These are phyloP conservation scores for Actias luna DNA, from an alignment of 2,888 invertebrate genomes.

Conservation along the genomic window DNA sequence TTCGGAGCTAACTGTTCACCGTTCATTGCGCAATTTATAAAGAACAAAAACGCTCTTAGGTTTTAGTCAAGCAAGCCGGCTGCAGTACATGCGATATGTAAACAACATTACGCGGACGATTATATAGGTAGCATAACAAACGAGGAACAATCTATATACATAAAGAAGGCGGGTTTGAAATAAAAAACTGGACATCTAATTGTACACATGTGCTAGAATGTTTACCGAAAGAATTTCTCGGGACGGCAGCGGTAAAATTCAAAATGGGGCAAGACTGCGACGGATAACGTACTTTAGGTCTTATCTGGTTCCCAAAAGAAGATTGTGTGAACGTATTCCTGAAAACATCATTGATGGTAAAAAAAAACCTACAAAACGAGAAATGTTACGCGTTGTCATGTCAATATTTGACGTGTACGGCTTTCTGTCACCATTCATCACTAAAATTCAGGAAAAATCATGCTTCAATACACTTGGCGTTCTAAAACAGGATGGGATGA, in stretches of 20 bases:
- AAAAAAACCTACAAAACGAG: neutral
- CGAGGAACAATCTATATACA: no score
- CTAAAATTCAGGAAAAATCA: neutral
- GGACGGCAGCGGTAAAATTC: neutral
- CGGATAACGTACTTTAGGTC: neutral
- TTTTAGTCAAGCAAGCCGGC: neutral
- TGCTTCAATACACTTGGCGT: neutral
- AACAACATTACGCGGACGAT: no score
- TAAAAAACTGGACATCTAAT: neutral
- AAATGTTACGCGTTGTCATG: neutral
- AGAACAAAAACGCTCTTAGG: neutral
- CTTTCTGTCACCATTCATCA: neutral
- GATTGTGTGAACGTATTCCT: neutral
- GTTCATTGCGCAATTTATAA: slow-evolving; percentile 10
- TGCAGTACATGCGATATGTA: no score
- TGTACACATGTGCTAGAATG: neutral
- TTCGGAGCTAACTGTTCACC: slow-evolving; percentile 14
- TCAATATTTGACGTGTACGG: neutral
- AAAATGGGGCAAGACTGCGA: neutral
- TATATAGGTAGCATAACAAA: no score
- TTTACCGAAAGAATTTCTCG: neutral
- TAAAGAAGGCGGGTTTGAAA: no score
- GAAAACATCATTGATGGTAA: neutral
- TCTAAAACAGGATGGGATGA: neutral
- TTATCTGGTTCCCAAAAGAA: neutral